Conservation (phyloP, 2,797 vertebrate species). For the Lerista edwardsae region DNA sequence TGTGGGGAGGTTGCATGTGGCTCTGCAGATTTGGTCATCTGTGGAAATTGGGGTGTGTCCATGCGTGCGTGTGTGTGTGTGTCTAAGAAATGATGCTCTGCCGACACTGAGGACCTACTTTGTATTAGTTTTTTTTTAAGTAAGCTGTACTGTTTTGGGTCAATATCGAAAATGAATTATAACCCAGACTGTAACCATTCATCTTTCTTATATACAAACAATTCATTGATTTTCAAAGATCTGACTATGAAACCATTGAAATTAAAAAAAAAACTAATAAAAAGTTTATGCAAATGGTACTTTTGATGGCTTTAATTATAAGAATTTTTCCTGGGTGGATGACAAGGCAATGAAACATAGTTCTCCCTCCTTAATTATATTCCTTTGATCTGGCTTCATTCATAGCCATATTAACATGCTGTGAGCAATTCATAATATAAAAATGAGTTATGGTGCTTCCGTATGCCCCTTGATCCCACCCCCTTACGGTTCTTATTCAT, state of each 20-base stretch:
- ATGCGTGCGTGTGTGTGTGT: no score
- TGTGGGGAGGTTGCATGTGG: no score
- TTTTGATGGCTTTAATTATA: slow-evolving; percentile 17
- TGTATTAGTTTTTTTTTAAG: no score
- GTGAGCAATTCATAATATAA: background rate
- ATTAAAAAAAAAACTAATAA: slow-evolving; percentile 1
- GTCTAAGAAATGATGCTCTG: no score
- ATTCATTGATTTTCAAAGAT: background rate
- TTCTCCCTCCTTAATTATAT: background rate
- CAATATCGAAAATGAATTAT: slow-evolving; percentile 16
- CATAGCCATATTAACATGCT: slow-evolving; percentile 21
- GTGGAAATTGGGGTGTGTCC: no score
- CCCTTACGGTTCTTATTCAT: background rate
- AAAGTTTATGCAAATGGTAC: slow-evolving; percentile 20
- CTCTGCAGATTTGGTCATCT: no score
- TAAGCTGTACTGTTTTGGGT: background rate
- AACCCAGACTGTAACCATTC: background rate
- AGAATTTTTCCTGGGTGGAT: background rate
- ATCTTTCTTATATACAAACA: slow-evolving; percentile 4
- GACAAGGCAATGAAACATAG: slow-evolving; percentile 32
- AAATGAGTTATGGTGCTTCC: background rate
- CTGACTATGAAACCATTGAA: background rate
- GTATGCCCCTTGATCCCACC: background rate
- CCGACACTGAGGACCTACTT: no score
- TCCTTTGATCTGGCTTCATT: slow-evolving; percentile 40